phyloP scores from a whole-genome alignment of 2,888 invertebrate species.

The Marronus borbonicus region DNA sequence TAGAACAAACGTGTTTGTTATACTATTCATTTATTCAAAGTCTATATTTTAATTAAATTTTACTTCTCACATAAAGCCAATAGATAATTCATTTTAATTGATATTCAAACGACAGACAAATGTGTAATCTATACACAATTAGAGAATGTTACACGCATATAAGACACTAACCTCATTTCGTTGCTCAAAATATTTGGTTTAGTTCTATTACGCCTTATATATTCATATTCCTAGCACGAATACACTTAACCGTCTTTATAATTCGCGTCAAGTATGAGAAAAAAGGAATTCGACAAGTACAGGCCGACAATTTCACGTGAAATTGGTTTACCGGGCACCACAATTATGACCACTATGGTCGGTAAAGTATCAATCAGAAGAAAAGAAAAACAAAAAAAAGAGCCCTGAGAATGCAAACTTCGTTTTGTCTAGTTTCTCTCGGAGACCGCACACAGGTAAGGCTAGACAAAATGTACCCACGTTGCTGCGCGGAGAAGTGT shows the following conservation, averaged over 20 bases:
- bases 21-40: no score
- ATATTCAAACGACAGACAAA: no score
- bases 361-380: conserved; percentile 24
- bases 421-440: conserved; percentile 28
- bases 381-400: background rate
- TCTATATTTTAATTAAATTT: no score
- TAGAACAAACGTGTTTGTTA: no score
- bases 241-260: conserved; percentile 2
- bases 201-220: background rate
- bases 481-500: background rate
- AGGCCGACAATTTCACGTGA: background rate
- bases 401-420: conserved; percentile 9
- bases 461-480: conserved; percentile 1
- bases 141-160: background rate
- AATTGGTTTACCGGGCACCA: conserved; percentile 7
- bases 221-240: conserved; percentile 1
- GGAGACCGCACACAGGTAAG: background rate
- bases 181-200: background rate
- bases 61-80: no score
- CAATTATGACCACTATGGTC: conserved; percentile 19
- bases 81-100: no score
- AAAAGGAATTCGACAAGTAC: background rate
- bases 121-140: no score
- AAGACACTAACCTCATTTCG: background rate
- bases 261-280: background rate